Percentiles rank a stretch among this genome's conserved stretches.
Evolutionary conservation across 2,113 vertebrate genomes (phyloP).

Genomic region (Neomonachus schauinslandi): DNA sequence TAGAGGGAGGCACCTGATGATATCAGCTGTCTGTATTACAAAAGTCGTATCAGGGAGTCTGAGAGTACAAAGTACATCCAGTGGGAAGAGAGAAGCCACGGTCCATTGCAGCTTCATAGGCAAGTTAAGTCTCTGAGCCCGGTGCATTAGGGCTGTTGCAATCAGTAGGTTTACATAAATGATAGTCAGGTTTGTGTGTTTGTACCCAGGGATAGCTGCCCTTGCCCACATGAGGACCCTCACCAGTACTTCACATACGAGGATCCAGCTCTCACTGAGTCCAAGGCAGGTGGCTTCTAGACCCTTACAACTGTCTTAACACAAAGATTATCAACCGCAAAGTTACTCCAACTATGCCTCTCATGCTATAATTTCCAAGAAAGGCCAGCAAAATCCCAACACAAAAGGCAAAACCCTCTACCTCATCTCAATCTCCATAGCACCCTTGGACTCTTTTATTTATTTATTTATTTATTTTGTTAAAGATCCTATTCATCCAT

Average conservation of each 20-base stretch:
- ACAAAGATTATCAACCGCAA: neutral
- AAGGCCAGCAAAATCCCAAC: neutral
- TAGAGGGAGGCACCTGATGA: neutral
- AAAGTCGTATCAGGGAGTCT: neutral
- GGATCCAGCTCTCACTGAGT: neutral
- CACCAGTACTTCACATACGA: neutral
- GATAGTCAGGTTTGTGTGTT: neutral
- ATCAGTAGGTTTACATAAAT: neutral
- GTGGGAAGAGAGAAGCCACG: neutral
- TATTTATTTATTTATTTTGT: no score
- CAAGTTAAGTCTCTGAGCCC: neutral
- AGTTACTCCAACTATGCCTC: neutral
- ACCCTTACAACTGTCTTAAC: neutral
- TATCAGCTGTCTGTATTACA: neutral
- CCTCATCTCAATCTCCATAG: neutral
- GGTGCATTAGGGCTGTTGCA: accelerated
- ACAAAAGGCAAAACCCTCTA: neutral
- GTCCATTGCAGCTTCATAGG: neutral
- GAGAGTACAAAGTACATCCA: neutral
- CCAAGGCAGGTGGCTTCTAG: neutral
- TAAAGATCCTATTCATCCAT: no score
- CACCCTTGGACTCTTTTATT: neutral
- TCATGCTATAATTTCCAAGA: neutral
- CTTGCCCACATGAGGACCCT: neutral
- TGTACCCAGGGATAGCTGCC: neutral